A percentile compares a stretch with the other conserved stretches of the same genome.
Conservation (phyloP, 1,140 invertebrate genomes). For the Leptinotarsa lineolata region DNA sequence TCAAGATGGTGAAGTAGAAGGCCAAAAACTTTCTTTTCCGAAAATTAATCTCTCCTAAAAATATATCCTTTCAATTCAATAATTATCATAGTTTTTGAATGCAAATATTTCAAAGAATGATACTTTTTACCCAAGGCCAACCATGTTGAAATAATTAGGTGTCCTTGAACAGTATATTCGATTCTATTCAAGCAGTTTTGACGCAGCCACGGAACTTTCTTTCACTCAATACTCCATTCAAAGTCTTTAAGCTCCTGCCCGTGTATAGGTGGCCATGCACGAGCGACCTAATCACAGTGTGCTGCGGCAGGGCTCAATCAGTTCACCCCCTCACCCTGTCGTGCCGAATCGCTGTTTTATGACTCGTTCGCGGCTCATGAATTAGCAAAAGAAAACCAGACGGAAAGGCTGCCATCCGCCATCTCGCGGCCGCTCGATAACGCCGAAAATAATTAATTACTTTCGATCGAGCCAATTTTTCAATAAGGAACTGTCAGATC, state of each 20-base stretch:
- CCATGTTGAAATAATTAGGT: too few relatives aligned
- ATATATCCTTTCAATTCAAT: too few relatives aligned
- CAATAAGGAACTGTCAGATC: constrained; percentile 54
- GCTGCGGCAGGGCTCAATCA: constrained; percentile 7
- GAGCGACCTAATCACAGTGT: constrained; percentile 37
- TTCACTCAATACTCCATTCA: constrained; percentile 14
- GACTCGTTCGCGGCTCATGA: constrained; percentile 54
- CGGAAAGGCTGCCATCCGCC: constrained; percentile 31
- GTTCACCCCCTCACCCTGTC: constrained; percentile 9
- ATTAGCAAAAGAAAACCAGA: constrained; percentile 56
- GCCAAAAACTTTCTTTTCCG: too few relatives aligned
- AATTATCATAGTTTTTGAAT: too few relatives aligned
- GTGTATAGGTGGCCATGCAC: constrained; percentile 33
- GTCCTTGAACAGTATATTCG: not conserved
- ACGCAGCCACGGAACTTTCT: not conserved
- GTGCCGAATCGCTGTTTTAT: constrained; percentile 36
- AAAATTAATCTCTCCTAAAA: too few relatives aligned
- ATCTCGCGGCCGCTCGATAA: constrained; percentile 49
- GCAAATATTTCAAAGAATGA: too few relatives aligned
- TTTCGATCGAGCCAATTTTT: constrained; percentile 55
- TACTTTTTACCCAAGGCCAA: too few relatives aligned
- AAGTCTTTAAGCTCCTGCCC: constrained; percentile 18
- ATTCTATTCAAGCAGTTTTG: not conserved
- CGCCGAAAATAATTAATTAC: constrained; percentile 58
- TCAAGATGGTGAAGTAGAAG: too few relatives aligned